These are phyloP conservation scores for Dipodomys spectabilis DNA, from an alignment of 2,113 vertebrate genomes.

Conservation along the genomic window DNA sequence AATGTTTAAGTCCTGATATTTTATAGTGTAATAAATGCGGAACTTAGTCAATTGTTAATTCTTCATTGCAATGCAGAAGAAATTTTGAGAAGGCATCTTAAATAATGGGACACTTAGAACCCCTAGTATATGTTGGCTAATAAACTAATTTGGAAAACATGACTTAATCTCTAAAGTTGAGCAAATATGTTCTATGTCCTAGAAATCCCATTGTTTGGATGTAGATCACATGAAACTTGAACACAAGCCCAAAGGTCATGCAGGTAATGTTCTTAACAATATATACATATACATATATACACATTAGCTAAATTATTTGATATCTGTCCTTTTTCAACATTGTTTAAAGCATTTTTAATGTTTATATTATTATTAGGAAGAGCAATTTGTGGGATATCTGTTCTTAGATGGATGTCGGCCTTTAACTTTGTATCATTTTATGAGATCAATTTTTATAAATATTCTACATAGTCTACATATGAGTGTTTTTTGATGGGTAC, in stretches of 20 bases:
- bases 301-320: neutral
- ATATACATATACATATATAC: neutral
- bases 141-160: neutral
- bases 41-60: neutral
- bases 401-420: neutral
- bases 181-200: neutral
- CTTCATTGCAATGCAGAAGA: neutral
- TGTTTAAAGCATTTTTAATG: neutral
- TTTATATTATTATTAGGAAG: conserved; percentile 18
- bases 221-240: neutral
- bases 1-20: neutral
- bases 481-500: conserved; percentile 25
- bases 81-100: neutral
- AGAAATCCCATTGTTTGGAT: conserved; percentile 15
- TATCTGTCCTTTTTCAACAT: neutral
- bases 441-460: conserved; percentile 3
- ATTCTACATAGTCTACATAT: conserved; percentile 24
- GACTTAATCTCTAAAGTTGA: neutral
- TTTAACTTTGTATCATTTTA: neutral
- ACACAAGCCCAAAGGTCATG: neutral
- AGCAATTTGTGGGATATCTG: neutral
- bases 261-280: neutral
- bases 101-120: conserved; percentile 10
- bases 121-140: neutral
- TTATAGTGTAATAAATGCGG: neutral